A percentile compares a stretch with the other conserved stretches of the same genome.
phyloP scores from a whole-genome alignment of 2,113 vertebrate genomes.

The Terrapene triunguis region DNA sequence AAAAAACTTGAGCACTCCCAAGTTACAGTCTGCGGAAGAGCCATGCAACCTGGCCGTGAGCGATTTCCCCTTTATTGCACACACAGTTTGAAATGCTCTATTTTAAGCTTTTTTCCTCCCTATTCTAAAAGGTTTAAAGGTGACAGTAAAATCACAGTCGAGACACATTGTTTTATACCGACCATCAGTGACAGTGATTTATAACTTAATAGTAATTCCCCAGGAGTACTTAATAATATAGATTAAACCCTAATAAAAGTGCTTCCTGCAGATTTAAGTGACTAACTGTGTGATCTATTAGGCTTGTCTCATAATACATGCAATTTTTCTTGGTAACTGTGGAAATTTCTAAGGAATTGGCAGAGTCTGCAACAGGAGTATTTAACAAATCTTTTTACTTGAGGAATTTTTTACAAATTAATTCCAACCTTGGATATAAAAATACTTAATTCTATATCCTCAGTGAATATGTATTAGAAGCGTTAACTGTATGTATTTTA shows the following conservation, averaged over 20 bases:
- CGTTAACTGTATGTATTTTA: constrained; percentile 31
- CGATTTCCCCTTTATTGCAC: not conserved
- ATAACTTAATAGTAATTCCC: constrained; percentile 68
- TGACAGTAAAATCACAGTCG: constrained; percentile 6
- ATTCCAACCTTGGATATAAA: constrained; percentile 55
- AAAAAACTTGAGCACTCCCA: not conserved
- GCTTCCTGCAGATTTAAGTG: constrained; percentile 69
- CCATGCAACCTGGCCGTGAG: not conserved
- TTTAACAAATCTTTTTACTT: constrained; percentile 58
- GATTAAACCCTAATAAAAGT: constrained; percentile 71
- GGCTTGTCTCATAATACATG: constrained; percentile 63
- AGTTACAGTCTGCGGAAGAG: not conserved
- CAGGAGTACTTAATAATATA: constrained; percentile 66
- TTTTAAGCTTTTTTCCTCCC: not conserved
- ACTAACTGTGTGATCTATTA: constrained; percentile 67
- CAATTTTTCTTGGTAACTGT: constrained; percentile 51
- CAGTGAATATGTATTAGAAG: constrained; percentile 27
- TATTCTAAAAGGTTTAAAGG: constrained; percentile 30
- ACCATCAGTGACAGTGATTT: constrained; percentile 65
- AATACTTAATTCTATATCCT: constrained; percentile 43
- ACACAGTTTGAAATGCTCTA: not conserved
- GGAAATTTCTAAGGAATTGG: constrained; percentile 69
- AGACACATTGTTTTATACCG: not conserved
- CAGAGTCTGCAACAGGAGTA: constrained; percentile 48
- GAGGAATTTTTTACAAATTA: constrained; percentile 50